Evolutionary conservation across 2,888 invertebrate species (phyloP).

Genomic region (Eristalinus sepulchralis): DNA sequence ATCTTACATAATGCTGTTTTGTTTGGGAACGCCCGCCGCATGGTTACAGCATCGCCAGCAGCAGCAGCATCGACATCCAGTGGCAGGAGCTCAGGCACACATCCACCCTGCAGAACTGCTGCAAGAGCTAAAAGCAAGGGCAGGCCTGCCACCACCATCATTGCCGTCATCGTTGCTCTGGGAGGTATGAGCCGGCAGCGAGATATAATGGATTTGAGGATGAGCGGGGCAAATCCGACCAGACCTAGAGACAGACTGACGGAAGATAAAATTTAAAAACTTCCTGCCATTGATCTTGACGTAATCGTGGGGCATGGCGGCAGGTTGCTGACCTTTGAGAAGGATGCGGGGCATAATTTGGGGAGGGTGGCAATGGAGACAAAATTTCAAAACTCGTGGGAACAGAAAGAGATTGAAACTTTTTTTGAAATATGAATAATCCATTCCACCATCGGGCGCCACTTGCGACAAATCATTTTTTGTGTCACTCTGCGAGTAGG

Average conservation of each 20-base stretch:
- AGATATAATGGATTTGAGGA: neutral
- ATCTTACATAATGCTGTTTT: constrained; percentile 72
- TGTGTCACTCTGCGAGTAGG: no score
- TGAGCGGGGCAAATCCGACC: neutral
- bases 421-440: no score
- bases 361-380: no score
- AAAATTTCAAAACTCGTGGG: no score
- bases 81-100: neutral
- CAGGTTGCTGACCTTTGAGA: no score
- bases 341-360: no score
- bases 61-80: neutral
- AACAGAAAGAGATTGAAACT: no score
- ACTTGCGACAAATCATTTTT: no score
- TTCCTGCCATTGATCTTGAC: neutral
- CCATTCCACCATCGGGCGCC: no score
- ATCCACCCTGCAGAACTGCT: no score
- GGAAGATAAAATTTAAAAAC: neutral
- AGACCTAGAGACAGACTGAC: neutral
- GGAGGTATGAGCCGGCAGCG: neutral
- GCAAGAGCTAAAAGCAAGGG: no score
- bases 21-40: constrained; percentile 62
- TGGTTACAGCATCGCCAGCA: constrained; percentile 58
- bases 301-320: neutral
- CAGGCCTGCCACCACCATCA: neutral
- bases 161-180: constrained; percentile 2